Evolutionary conservation across 2,888 invertebrate species (phyloP), one percentile per base, ranked within the genome.

Genomic region (Agriopis leucophaearia): DNA sequence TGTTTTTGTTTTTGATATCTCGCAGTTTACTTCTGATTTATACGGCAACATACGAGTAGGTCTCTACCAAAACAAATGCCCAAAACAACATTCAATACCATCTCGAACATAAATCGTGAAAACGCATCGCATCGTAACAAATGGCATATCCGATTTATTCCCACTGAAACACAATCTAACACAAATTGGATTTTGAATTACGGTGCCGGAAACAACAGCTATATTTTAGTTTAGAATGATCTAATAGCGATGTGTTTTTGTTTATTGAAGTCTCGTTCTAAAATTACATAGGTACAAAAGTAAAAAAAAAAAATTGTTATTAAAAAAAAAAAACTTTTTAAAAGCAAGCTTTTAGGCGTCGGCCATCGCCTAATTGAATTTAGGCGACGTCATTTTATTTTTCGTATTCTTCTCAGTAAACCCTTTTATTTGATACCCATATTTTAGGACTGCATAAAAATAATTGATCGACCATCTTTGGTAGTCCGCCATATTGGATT

Each of bases 161-260:
- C 78, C 79, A 83, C 84, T 81, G 85, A 86, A 90, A 89, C 86
- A 83, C 85, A 85, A 86, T 88, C 86, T 84, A 87, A 85, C 82
- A 82, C 84, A 88, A 90, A 92, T 91, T 91, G 89, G 88, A 89
- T 88, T 91, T 90, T 88, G 89, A 89, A 88, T 89, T 87, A 89
- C 84, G 82, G 72, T 77, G 50, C 71, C 78, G 83, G 79, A 87
- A 84, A 83, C 81, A 82, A 80, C 78, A 74, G 78, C 76, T 77
- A 81, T 81, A 82, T 81, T 83, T 79, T 77, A 74, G 69, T 59
- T 50, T 50, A 75, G 71, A 70, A 64, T 75, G 71, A 67, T 67
- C 77, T 73, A 72, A 67, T 74, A 61, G 71, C 71, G 72, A 75
- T 75, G 5, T 54, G 62, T 64, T 66, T n/a, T 52, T 60, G 63